A percentile compares a stretch with the other conserved stretches of the same genome.
Conservation (phyloP, 2,797 vertebrate genomes). For the Otolemur crassicaudatus region DNA sequence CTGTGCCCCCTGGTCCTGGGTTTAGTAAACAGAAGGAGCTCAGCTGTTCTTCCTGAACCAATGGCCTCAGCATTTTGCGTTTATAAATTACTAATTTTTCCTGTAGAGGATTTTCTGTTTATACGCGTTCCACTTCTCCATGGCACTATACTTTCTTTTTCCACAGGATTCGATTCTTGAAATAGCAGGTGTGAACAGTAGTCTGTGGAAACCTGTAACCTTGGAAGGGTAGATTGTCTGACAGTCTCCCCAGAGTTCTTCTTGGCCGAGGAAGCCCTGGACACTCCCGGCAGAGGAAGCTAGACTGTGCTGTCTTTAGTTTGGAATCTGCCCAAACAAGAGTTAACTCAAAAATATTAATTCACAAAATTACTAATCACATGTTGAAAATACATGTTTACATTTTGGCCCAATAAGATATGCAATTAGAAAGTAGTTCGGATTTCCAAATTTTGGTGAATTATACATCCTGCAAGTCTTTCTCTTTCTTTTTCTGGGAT, state of each 20-base stretch:
- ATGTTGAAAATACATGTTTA: not conserved
- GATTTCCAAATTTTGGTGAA: not conserved
- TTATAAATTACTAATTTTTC: not conserved
- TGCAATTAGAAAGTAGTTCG: slow-evolving; percentile 1
- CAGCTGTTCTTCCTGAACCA: not conserved
- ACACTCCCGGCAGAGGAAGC: not conserved
- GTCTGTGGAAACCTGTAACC: slow-evolving; percentile 14
- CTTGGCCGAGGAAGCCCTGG: not conserved
- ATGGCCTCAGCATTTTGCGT: not conserved
- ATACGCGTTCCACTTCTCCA: not conserved
- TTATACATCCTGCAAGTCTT: not conserved
- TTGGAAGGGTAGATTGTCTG: not conserved
- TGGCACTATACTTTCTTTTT: not conserved
- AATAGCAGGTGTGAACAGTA: not conserved
- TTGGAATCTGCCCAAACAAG: slow-evolving; percentile 29
- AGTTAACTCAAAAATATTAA: slow-evolving; percentile 32
- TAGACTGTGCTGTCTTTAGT: not conserved
- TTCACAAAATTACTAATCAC: not conserved
- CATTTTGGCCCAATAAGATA: not conserved
- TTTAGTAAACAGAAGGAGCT: not conserved
- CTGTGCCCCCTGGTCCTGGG: not conserved
- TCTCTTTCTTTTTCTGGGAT: not conserved
- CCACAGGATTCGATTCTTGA: not conserved
- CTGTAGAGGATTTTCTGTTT: not conserved
- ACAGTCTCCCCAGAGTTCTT: not conserved